A percentile compares a stretch with the other conserved stretches of the same genome.
phyloP scores from a whole-genome alignment of 2,797 vertebrate genomes.

The Thamnophis elegans region DNA sequence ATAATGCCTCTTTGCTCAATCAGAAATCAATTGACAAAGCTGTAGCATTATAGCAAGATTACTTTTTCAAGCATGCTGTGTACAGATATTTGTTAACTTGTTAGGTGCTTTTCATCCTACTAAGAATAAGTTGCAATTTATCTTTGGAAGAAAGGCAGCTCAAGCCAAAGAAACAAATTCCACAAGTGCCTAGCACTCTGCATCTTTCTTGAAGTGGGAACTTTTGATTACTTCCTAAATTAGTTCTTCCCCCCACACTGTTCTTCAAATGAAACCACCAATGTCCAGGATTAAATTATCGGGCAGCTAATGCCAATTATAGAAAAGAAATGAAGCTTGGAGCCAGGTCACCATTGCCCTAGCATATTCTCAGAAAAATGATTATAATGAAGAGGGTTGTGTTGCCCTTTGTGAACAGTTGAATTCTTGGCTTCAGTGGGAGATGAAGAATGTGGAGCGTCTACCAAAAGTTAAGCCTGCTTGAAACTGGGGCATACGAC shows the following conservation, averaged over 20 bases:
- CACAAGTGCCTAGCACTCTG: slow-evolving; percentile 33
- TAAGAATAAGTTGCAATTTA: slow-evolving; percentile 9
- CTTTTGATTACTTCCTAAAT: slow-evolving; percentile 60
- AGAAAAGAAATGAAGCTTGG: slow-evolving; percentile 44
- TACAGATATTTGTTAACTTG: slow-evolving; percentile 18
- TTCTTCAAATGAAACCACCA: slow-evolving; percentile 52
- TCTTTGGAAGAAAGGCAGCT: slow-evolving; percentile 8
- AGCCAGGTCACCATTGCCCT: background rate
- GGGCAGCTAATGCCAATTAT: slow-evolving; percentile 23
- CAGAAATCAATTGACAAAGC: background rate
- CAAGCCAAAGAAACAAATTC: slow-evolving; percentile 42
- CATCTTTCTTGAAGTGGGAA: slow-evolving; percentile 41
- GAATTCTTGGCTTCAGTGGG: slow-evolving; percentile 10
- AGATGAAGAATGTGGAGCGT: slow-evolving; percentile 1
- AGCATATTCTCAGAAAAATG: background rate
- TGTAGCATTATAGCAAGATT: background rate
- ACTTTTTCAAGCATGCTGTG: background rate
- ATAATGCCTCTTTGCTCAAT: slow-evolving; percentile 9
- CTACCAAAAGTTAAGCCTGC: background rate
- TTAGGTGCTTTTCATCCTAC: slow-evolving; percentile 20
- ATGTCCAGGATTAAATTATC: slow-evolving; percentile 46
- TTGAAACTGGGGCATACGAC: slow-evolving; percentile 45
- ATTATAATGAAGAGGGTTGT: slow-evolving; percentile 16
- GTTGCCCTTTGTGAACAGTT: background rate
- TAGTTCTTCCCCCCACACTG: slow-evolving; percentile 41